Base-by-base conservation (phyloP, 2,797 vertebrate genomes). In the Lateolabrax maculatus region DNA sequence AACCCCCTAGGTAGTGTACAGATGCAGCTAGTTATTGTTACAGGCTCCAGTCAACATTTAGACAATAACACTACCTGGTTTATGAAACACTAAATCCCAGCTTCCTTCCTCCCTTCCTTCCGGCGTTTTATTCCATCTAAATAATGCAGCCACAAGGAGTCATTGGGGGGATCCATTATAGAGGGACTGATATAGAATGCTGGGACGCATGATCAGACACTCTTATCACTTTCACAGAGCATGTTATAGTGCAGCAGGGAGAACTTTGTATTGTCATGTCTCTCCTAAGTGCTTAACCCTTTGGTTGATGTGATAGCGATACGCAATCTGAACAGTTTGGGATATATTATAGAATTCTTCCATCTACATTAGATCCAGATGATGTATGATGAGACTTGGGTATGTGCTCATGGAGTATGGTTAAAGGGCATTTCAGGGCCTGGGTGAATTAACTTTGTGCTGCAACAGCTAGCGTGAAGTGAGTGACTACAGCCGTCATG, bases 121-220 rank as follows among this genome's bases (percentile, higher is more conserved):
- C 72, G 81, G 88, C 90, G 0, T 93, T 93, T 93, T 93, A 90
- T 94, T 93, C 91, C 89, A 91, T 91, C 90, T 95, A 93, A 95
- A 95, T 95, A 93, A 94, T 93, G 91, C 94, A 93, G 88, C 83
- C 78, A 73, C 79, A 84, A 92, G 85, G 88, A 93, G 88, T 89
- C 91, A 92, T 91, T 61, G 86, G 92, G 88, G 90, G 90, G 87
- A 89, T 91, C 91, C 77, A 90, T 94, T 93, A 93, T 90, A 80
- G 83, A 86, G 84, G 79, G 84, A 87, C 88, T 91, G 91, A 92
- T 94, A 92, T 84, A 90, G 88, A 93, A 93, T 84, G 85, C 84
- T 84, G 75, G 82, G 87, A 92, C 88, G 92, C 89, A 88, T 87
- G 92, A 92, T 92, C 90, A 93, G 85, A 92, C 80, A 74, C 89